Conservation (phyloP, 1,140 invertebrate genomes). For the Scaptomyza montana region DNA sequence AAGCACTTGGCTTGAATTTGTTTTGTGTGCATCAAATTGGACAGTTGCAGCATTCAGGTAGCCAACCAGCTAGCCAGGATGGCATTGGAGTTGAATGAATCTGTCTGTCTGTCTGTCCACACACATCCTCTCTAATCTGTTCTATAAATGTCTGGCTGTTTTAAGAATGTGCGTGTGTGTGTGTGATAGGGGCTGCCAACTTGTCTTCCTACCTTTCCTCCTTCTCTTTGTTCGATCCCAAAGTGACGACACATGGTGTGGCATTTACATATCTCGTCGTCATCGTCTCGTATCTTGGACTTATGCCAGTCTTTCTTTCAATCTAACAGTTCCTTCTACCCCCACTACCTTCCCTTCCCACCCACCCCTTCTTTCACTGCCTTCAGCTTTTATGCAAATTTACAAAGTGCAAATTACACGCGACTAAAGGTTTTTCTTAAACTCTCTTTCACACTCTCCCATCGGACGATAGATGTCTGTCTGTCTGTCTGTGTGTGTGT, state of each 20-base stretch:
- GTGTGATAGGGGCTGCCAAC: constrained; percentile 23
- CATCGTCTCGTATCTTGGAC: constrained; percentile 72
- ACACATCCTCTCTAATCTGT: constrained; percentile 6
- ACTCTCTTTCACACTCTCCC: constrained; percentile 21
- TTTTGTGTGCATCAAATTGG: constrained; percentile 72
- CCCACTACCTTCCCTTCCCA: neutral
- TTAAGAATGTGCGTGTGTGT: constrained; percentile 36
- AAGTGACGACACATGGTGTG: constrained; percentile 76
- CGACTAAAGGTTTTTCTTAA: constrained; percentile 73
- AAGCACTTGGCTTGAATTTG: constrained; percentile 48
- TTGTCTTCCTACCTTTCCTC: neutral
- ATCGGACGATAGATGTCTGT: constrained; percentile 47
- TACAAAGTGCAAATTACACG: constrained; percentile 83
- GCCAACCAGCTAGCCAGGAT: neutral
- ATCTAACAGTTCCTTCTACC: constrained; percentile 18
- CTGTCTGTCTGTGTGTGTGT: constrained; percentile 16
- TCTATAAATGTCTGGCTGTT: constrained; percentile 57
- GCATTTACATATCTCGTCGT: constrained; percentile 69
- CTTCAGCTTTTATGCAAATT: constrained; percentile 80
- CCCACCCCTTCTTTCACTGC: constrained; percentile 34
- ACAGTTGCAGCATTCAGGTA: constrained; percentile 47
- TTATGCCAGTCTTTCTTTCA: constrained; percentile 59
- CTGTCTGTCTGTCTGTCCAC: neutral
- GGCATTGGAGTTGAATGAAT: neutral
- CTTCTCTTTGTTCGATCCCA: constrained; percentile 26